Conservation (phyloP, 2,888 invertebrate genomes). For the Sarcophaga variegata region DNA sequence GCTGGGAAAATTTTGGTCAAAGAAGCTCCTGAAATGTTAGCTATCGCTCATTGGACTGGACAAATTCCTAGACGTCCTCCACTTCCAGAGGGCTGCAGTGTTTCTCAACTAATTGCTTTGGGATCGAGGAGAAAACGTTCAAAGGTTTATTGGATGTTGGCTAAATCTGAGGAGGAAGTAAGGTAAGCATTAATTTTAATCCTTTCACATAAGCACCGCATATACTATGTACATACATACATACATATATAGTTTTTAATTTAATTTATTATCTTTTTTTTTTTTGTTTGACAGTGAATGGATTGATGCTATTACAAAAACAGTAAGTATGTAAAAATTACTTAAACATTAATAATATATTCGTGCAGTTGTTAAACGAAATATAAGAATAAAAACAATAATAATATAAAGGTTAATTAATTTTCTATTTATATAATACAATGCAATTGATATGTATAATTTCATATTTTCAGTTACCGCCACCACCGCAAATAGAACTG, state of each 20-base stretch:
- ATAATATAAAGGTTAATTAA: not conserved
- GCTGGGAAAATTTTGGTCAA: slow-evolving; percentile 85
- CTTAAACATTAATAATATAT: not conserved
- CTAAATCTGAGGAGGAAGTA: slow-evolving; percentile 89
- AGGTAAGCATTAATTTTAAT: slow-evolving; percentile 82
- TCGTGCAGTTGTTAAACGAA: not conserved
- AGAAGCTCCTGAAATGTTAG: slow-evolving; percentile 91
- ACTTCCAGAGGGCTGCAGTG: slow-evolving; percentile 86
- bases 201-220: not conserved
- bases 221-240: not conserved
- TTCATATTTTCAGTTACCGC: slow-evolving; percentile 83
- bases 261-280: slow-evolving; percentile 32
- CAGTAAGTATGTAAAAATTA: slow-evolving; percentile 83
- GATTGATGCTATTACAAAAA: slow-evolving; percentile 91
- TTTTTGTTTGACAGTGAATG: slow-evolving; percentile 84
- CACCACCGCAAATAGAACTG: slow-evolving; percentile 88
- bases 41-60: slow-evolving; percentile 90
- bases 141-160: slow-evolving; percentile 91
- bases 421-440: slow-evolving; percentile 3
- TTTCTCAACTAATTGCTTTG: slow-evolving; percentile 90
- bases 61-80: slow-evolving; percentile 89
- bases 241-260: not conserved
- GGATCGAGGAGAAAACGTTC: slow-evolving; percentile 87
- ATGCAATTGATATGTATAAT: not conserved
- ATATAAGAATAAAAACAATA: not conserved